Percentiles rank a stretch among this genome's conserved stretches.
phyloP scores from a whole-genome alignment of 2,113 vertebrate species.

The Myotis brandtii region DNA sequence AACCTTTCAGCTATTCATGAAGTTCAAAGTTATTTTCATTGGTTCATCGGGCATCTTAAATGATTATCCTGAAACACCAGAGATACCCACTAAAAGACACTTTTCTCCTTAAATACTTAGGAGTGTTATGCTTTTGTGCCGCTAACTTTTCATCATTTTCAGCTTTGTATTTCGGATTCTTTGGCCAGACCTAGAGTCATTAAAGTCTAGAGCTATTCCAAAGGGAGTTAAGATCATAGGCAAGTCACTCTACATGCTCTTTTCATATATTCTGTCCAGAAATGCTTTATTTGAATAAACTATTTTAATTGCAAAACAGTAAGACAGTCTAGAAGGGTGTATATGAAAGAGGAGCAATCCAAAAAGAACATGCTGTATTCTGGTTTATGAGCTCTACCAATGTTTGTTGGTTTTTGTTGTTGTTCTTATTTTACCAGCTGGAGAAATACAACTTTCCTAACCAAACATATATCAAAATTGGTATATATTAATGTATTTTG shows the following conservation, averaged over 20 bases:
- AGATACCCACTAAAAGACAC: background rate
- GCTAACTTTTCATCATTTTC: background rate
- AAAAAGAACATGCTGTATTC: background rate
- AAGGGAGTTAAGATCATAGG: background rate
- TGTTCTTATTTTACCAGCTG: background rate
- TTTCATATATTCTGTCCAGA: background rate
- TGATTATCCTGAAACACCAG: constrained; percentile 63
- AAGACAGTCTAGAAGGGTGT: background rate
- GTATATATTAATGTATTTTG: background rate
- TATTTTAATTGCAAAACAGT: background rate
- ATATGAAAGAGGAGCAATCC: background rate
- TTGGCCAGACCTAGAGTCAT: background rate
- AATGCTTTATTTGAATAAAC: background rate
- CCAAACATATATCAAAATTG: background rate
- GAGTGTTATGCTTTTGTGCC: background rate
- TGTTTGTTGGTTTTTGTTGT: background rate
- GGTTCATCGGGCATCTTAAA: constrained; percentile 59
- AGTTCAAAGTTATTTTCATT: constrained; percentile 58
- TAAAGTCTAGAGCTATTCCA: background rate
- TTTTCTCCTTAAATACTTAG: constrained; percentile 21
- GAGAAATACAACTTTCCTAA: background rate
- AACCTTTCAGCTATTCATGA: background rate
- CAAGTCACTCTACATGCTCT: background rate
- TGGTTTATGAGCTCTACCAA: background rate
- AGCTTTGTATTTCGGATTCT: constrained; percentile 6